A percentile compares a stretch with the other conserved stretches of the same genome.
These are phyloP conservation scores for Triplophysa rosa DNA, from an alignment of 2,113 vertebrate genomes.

Conservation along the genomic window DNA sequence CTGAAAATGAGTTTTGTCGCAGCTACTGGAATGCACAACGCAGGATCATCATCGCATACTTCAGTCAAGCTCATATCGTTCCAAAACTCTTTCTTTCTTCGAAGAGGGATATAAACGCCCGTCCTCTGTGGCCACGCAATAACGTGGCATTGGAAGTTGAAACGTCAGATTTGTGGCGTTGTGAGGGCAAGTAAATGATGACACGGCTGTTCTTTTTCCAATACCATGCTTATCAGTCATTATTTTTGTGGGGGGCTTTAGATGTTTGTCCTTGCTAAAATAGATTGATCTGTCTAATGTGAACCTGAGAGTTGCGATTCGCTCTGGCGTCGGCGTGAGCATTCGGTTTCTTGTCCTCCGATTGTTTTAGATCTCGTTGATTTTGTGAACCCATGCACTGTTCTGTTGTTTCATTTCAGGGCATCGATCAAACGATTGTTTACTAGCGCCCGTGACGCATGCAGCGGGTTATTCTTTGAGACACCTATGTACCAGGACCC, in stretches of 20 bases:
- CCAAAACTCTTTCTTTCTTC: no score
- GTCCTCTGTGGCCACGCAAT: no score
- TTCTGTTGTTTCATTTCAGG: constrained; percentile 16
- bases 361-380: constrained; percentile 13
- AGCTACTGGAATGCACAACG: neutral
- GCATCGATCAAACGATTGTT: constrained; percentile 39
- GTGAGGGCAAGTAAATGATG: no score
- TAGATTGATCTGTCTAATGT: constrained; percentile 3
- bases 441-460: constrained; percentile 36
- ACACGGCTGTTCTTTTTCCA: neutral
- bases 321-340: neutral
- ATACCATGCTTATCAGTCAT: neutral
- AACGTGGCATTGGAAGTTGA: no score
- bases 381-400: constrained; percentile 38
- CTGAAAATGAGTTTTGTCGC: neutral
- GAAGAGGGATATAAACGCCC: no score
- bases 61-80: no score
- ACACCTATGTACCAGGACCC: no score
- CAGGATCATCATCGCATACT: neutral
- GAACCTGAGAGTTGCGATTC: neutral
- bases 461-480: constrained; percentile 1
- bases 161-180: no score
- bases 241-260: neutral
- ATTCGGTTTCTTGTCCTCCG: constrained; percentile 49
- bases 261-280: neutral